Conservation (phyloP, 1,140 invertebrate species). For the Cotesia vestalis region DNA sequence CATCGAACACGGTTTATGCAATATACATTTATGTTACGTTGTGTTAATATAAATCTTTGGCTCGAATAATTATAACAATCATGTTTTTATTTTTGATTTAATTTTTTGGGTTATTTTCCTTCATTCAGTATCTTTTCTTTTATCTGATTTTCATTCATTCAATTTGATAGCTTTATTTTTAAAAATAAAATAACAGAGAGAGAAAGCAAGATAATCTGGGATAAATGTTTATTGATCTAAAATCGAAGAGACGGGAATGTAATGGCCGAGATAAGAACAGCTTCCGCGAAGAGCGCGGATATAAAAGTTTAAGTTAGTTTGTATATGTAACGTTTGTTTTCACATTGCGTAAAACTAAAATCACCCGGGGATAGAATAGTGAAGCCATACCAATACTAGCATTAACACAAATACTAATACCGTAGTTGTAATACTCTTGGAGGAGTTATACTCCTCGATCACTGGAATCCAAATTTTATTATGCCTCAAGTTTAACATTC, state of each 20-base stretch:
- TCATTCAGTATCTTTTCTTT: no score
- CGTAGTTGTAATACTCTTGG: conserved; percentile 24
- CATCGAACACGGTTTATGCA: no score
- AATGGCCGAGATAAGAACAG: conserved; percentile 42
- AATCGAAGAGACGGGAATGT: conserved; percentile 42
- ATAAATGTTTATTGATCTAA: conserved; percentile 48
- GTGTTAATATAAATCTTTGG: neutral
- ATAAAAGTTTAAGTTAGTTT: conserved; percentile 52
- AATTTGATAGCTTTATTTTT: conserved; percentile 7
- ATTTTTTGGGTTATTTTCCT: no score
- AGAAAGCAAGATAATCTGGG: neutral
- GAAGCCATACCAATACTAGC: conserved; percentile 25
- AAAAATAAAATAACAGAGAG: neutral
- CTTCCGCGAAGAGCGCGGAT: conserved; percentile 51
- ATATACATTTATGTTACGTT: neutral
- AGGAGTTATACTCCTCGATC: conserved; percentile 15
- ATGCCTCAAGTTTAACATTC: conserved; percentile 4
- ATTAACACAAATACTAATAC: no score
- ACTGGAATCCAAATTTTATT: conserved; percentile 23
- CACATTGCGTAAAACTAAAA: conserved; percentile 14
- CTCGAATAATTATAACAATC: no score
- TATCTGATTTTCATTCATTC: no score
- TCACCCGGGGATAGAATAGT: no score
- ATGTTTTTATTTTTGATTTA: no score
- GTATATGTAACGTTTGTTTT: conserved; percentile 47